Conservation (phyloP, 2,113 vertebrate genomes). For the Pungitius pungitius region DNA sequence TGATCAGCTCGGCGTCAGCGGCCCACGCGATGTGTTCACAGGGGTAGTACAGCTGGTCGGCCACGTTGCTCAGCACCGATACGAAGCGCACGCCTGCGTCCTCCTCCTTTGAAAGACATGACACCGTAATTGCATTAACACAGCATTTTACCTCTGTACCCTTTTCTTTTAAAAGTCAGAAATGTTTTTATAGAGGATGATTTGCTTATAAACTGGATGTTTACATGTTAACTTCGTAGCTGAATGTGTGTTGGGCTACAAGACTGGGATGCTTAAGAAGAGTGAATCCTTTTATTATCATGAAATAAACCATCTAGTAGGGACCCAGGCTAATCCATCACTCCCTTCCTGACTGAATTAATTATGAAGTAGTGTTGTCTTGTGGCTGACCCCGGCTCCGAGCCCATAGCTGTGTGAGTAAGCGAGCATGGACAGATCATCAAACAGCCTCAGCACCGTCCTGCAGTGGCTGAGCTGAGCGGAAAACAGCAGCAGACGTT, state of each 20-base stretch:
- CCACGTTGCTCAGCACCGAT: slow-evolving; percentile 87
- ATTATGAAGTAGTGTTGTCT: not conserved
- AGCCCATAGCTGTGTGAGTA: slow-evolving; percentile 88
- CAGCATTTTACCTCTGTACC: not conserved
- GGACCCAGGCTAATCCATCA: not conserved
- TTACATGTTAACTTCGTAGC: not conserved
- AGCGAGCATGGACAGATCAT: slow-evolving; percentile 89
- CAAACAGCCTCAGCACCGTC: slow-evolving; percentile 90
- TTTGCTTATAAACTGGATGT: not conserved
- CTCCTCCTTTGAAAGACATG: slow-evolving; percentile 80
- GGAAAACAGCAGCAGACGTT: slow-evolving; percentile 84
- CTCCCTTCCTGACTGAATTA: not conserved
- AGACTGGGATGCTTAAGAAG: not conserved
- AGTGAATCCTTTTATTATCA: not conserved
- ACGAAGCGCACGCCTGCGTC: slow-evolving; percentile 84
- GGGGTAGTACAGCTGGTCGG: slow-evolving; percentile 96
- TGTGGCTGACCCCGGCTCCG: slow-evolving; percentile 82
- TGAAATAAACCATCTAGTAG: not conserved
- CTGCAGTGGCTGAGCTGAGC: slow-evolving; percentile 90
- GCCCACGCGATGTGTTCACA: slow-evolving; percentile 97
- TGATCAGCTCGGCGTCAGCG: slow-evolving; percentile 84
- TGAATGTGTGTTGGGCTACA: not conserved
- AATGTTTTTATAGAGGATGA: not conserved
- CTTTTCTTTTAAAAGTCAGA: not conserved
- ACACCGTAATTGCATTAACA: not conserved